Evolutionary conservation across 2,888 invertebrate species (phyloP).

Genomic region (Ophraella communa): DNA sequence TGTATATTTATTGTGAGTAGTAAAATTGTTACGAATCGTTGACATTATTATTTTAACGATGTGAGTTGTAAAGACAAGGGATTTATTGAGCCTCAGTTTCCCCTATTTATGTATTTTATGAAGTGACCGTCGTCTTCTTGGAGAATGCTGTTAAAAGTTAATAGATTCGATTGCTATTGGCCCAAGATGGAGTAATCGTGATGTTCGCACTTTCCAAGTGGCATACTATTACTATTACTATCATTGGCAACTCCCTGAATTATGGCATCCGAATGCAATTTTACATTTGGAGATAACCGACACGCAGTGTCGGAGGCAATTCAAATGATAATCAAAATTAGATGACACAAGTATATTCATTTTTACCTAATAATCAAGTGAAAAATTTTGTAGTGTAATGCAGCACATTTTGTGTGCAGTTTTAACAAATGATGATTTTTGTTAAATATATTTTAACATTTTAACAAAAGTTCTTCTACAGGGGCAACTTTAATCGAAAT

Average conservation of each 20-base stretch:
- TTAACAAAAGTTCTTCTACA: too few species aligned
- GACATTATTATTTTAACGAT: neutral
- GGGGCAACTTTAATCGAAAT: too few species aligned
- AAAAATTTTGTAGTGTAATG: too few species aligned
- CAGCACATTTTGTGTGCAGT: too few species aligned
- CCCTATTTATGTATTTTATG: slow-evolving; percentile 37
- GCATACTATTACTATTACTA: slow-evolving; percentile 43
- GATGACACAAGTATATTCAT: too few species aligned
- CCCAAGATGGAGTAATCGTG: slow-evolving; percentile 44
- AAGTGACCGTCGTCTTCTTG: slow-evolving; percentile 33
- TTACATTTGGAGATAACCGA: slow-evolving; percentile 41
- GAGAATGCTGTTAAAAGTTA: slow-evolving; percentile 43
- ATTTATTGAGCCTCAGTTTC: neutral
- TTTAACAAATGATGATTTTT: too few species aligned
- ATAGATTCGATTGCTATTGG: slow-evolving; percentile 39
- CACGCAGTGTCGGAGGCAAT: slow-evolving; percentile 16
- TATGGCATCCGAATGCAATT: slow-evolving; percentile 38
- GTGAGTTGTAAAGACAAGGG: neutral
- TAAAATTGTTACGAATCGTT: neutral
- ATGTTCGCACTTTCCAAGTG: slow-evolving; percentile 48
- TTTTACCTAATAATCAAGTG: too few species aligned
- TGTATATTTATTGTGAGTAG: neutral
- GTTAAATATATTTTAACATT: too few species aligned
- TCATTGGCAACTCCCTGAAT: slow-evolving; percentile 41
- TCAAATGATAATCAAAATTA: too few species aligned